Percentiles rank a stretch among this genome's conserved stretches.
These are phyloP conservation scores for Neuroterus valhalla DNA, from an alignment of 1,140 invertebrate species.

Conservation along the genomic window DNA sequence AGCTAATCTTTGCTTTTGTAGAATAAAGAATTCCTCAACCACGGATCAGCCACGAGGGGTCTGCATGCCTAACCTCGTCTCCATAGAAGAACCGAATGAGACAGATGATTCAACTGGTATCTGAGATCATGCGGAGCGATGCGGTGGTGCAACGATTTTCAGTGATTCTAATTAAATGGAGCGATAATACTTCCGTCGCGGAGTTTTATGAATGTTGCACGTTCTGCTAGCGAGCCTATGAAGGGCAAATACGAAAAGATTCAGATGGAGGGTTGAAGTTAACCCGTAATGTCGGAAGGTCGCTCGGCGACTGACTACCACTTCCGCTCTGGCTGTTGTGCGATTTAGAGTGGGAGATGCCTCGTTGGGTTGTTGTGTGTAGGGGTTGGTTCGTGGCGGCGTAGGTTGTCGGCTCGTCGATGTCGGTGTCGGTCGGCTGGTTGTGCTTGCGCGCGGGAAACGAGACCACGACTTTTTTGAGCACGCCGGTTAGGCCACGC, in stretches of 20 bases:
- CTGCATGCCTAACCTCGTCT: neutral
- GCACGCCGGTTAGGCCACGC: constrained; percentile 45
- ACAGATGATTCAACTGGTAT: no score
- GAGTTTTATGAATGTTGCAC: constrained; percentile 12
- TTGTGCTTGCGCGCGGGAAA: constrained; percentile 61
- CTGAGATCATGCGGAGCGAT: neutral
- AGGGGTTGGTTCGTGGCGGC: constrained; percentile 61
- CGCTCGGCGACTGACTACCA: constrained; percentile 76
- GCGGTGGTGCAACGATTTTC: neutral
- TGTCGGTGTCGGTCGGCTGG: constrained; percentile 58
- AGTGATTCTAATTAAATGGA: neutral
- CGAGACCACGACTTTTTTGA: constrained; percentile 29
- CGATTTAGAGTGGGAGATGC: constrained; percentile 72
- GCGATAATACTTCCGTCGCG: neutral
- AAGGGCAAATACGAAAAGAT: constrained; percentile 53
- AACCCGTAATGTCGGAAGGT: constrained; percentile 75
- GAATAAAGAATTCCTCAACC: no score
- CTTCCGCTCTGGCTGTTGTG: constrained; percentile 75
- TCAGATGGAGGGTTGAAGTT: constrained; percentile 63
- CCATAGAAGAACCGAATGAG: neutral
- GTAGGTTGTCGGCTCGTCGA: constrained; percentile 54
- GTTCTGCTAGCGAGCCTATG: constrained; percentile 38
- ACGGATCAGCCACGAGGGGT: constrained; percentile 4
- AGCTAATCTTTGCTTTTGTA: no score
- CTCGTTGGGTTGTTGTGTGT: constrained; percentile 74